Base-by-base conservation (phyloP, 1,140 invertebrate genomes). In the Drosophila lini region DNA sequence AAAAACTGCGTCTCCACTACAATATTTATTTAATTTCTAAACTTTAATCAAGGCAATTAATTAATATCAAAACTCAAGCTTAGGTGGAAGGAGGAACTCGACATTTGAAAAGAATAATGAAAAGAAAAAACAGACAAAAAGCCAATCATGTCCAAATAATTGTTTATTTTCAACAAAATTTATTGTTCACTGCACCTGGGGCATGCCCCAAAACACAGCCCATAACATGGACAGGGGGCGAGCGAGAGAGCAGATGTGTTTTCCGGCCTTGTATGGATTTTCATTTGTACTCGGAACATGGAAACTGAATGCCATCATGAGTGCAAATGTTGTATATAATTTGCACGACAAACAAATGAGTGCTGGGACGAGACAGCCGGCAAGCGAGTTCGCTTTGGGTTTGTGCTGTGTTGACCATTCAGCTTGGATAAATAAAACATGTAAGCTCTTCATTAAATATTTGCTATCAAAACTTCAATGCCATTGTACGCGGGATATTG, bases 401-500 rank as follows among this genome's bases (percentile, higher is more conserved):
- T 53, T 60, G 45, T 67, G 57, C 55, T 52, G 62, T 86, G 84
- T 88, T 88, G 83, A 88, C 83, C 84, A 67, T 88, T 80, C 74
- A 70, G 80, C 73, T 88, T 65, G 71, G 71, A 69, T 57, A 88
- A 88, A 89, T 88, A 88, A 88, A 88, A 80, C 80, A 88, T 89
- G 80, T 88, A 88, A 88, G 68, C 83, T 74, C 58, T 83, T 89
- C 56, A 45, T 44, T 74, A 88, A 88, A 88, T 88, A 88, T 88
- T 89, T 88, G 61, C 52, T 15, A 45, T 60, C 31, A 58, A 40
- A 47, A 77, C 82, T 85, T 85, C 75, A 85, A 82, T 76, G 74
- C 60, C 74, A 61, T 42, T 59, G 36, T 69, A 65, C 41, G 68
- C 76, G 71, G 48, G 53, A 71, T 60, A 45, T 67, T 40, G 48